Base-by-base conservation (phyloP, 2,888 invertebrate species). In the Clistopyga incitator region DNA sequence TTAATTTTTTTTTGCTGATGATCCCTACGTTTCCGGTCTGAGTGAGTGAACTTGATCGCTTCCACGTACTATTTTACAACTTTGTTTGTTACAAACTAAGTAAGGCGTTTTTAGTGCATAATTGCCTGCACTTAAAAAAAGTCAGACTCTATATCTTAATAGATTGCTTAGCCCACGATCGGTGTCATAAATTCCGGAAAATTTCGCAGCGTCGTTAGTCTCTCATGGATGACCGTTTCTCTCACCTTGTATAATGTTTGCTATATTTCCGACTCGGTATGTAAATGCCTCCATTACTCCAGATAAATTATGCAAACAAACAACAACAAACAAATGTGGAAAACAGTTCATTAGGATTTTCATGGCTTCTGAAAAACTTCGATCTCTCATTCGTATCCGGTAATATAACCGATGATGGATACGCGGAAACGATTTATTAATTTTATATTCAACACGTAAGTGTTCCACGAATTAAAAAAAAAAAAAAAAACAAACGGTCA, bases 1-100 rank as follows among this genome's bases (percentile, higher is more conserved):
- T 45, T 45, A 1, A 45, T 15, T 45, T 45, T 8, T n/a, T n/a
- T 45, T 45, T 45, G 45, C 45, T 45, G 45, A 45, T 15, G 45
- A 15, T 45, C 13, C 15, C 45, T 4, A 45, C 1, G 45, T 45
- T 13, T 45, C 45, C 15, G 15, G 45, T 45, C 11, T 45, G 13
- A 45, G 45, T 45, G 15, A n/a, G 50, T 18, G 1, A 15, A 18
- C 15, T 52, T 52, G 18, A 52, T 52, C 20, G 18, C 50, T n/a
- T 52, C 50, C 50, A 20, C 50, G 50, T 52, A 52, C 15, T 18
- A 52, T 52, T 52, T 52, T 52, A 52, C 50, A 18, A 52, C 50
- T 18, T 52, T 18, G 18, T 52, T 52, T 52, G 18, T 18, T n/a
- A 52, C 18, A 52, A 20, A 52, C 50, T 2, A n/a, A 8, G 13